Conservation (phyloP, 2,797 vertebrate genomes). For the Rhinella marina region DNA sequence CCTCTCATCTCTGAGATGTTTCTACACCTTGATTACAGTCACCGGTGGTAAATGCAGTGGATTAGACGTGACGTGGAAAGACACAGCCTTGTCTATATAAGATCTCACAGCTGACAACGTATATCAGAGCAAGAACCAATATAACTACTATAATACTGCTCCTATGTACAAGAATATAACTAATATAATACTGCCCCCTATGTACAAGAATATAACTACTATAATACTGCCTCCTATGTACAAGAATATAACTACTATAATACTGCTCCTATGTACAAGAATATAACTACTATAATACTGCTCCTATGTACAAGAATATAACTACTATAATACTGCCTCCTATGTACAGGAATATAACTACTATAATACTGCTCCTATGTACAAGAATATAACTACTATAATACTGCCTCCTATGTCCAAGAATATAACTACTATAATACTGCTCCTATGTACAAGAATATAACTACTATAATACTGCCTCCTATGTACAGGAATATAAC, state of each 20-base stretch:
- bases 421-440: constrained; percentile 23
- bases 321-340: constrained; percentile 1
- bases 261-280: background rate
- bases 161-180: constrained; percentile 3
- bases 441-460: background rate
- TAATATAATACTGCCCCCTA: constrained; percentile 12
- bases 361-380: constrained; percentile 12
- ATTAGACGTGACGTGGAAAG: too few relatives aligned
- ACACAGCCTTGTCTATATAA: too few relatives aligned
- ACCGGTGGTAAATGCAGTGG: too few relatives aligned
- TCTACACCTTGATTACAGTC: too few relatives aligned
- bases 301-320: constrained; percentile 4
- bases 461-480: constrained; percentile 2
- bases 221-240: background rate
- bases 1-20: too few relatives aligned
- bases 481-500: constrained; percentile 3
- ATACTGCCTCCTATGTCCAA: background rate
- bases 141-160: constrained; percentile 16
- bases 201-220: background rate
- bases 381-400: constrained; percentile 17
- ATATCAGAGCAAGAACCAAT: background rate
- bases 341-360: constrained; percentile 10
- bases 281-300: constrained; percentile 6
- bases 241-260: constrained; percentile 17
- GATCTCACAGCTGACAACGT: too few relatives aligned